These are phyloP conservation scores for Phaenicophaeus curvirostris DNA, from an alignment of 2,797 vertebrate species.

Conservation along the genomic window DNA sequence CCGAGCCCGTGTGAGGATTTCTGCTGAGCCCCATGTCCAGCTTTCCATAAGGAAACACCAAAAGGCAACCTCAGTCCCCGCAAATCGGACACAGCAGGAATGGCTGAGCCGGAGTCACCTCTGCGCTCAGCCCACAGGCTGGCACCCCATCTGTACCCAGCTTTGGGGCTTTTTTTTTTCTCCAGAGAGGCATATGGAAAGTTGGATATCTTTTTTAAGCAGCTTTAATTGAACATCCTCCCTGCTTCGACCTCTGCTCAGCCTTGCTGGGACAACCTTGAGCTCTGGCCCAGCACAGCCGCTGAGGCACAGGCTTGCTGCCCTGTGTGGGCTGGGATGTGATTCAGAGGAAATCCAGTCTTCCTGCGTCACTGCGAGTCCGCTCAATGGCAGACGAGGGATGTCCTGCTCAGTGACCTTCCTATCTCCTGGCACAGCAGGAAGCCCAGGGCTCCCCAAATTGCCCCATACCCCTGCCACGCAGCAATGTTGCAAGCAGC, in stretches of 20 bases:
- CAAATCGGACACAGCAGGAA: fast-evolving
- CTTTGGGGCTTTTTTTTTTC: neutral
- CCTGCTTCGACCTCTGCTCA: neutral
- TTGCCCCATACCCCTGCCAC: fast-evolving
- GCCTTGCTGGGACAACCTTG: conserved; percentile 39
- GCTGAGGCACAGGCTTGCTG: fast-evolving
- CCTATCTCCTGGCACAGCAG: neutral
- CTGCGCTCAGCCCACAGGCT: neutral
- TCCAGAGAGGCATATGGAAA: conserved; percentile 34
- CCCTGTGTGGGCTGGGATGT: fast-evolving
- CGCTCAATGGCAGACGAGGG: fast-evolving
- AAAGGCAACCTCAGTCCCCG: neutral
- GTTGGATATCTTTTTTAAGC: conserved; percentile 66
- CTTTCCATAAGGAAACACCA: neutral
- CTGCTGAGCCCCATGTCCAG: neutral
- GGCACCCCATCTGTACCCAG: neutral
- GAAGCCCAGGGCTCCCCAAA: fast-evolving
- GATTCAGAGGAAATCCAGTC: neutral
- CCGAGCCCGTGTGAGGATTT: neutral
- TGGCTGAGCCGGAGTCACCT: conserved; percentile 27
- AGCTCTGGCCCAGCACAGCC: neutral
- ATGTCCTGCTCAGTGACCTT: fast-evolving
- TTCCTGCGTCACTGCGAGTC: fast-evolving
- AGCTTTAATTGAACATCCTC: conserved; percentile 65
- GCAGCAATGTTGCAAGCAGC: neutral